phyloP scores from a whole-genome alignment of 2,888 invertebrate genomes.

The Aspidiotus destructor region DNA sequence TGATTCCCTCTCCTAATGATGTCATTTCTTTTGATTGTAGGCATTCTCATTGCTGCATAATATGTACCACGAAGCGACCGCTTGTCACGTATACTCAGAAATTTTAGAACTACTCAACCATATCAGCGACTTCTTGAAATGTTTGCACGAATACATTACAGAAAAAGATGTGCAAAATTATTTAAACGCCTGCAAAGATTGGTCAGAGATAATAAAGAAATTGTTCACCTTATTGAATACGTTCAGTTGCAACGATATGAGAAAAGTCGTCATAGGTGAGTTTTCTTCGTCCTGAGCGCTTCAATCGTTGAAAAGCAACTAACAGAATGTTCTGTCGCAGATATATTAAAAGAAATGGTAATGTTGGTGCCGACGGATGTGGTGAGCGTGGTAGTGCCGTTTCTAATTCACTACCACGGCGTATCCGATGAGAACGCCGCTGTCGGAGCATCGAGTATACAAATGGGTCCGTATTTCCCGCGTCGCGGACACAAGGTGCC shows the following conservation, averaged over 20 bases:
- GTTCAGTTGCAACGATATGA: constrained; percentile 75
- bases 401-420: constrained; percentile 73
- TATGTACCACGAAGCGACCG: constrained; percentile 89
- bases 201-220: constrained; percentile 78
- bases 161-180: constrained; percentile 35
- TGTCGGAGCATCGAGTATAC: constrained; percentile 44
- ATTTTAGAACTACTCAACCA: constrained; percentile 72
- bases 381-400: constrained; percentile 71
- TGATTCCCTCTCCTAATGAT: too few species aligned
- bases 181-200: constrained; percentile 60
- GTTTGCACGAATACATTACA: constrained; percentile 53
- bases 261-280: constrained; percentile 63
- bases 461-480: constrained; percentile 68
- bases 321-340: constrained; percentile 42
- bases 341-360: constrained; percentile 67
- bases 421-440: constrained; percentile 57
- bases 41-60: constrained; percentile 82
- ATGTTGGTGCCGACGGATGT: constrained; percentile 68
- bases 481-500: constrained; percentile 54
- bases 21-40: constrained; percentile 45
- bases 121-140: constrained; percentile 61
- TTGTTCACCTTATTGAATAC: constrained; percentile 78
- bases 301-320: too few species aligned
- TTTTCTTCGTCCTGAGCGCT: background rate
- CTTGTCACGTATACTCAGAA: constrained; percentile 74